Conservation (phyloP, 1,140 invertebrate genomes). For the Argopecten irradians region DNA sequence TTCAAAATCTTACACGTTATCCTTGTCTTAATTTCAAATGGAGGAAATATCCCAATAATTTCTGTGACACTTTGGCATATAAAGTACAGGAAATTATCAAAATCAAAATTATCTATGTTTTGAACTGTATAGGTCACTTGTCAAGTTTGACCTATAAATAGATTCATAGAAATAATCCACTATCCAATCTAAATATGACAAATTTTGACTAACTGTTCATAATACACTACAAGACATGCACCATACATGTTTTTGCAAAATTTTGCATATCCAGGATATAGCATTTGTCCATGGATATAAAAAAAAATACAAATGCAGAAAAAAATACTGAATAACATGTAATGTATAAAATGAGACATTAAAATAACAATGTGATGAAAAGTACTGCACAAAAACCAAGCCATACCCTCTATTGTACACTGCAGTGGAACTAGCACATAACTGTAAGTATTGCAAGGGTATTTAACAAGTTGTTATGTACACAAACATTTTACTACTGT, state of each 20-base stretch:
- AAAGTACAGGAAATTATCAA: too few relatives aligned
- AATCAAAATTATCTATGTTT: too few relatives aligned
- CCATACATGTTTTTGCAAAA: too few relatives aligned
- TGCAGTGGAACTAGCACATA: neutral
- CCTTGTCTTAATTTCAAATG: too few relatives aligned
- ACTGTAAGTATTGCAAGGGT: neutral
- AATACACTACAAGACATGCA: too few relatives aligned
- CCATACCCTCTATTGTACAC: neutral
- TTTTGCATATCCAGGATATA: too few relatives aligned
- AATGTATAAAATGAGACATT: neutral
- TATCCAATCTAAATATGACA: neutral
- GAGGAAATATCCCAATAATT: too few relatives aligned
- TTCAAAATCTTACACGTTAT: too few relatives aligned
- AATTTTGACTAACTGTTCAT: neutral
- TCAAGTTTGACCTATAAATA: too few relatives aligned
- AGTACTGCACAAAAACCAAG: neutral
- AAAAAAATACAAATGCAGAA: neutral
- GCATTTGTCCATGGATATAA: neutral
- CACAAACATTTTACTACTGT: neutral
- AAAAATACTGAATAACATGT: neutral
- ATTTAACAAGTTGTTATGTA: neutral
- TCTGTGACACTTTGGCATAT: too few relatives aligned
- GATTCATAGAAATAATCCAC: neutral
- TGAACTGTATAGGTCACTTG: too few relatives aligned
- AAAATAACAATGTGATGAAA: neutral